Conservation (phyloP, 2,113 vertebrate genomes). For the Vireo altiloquus region DNA sequence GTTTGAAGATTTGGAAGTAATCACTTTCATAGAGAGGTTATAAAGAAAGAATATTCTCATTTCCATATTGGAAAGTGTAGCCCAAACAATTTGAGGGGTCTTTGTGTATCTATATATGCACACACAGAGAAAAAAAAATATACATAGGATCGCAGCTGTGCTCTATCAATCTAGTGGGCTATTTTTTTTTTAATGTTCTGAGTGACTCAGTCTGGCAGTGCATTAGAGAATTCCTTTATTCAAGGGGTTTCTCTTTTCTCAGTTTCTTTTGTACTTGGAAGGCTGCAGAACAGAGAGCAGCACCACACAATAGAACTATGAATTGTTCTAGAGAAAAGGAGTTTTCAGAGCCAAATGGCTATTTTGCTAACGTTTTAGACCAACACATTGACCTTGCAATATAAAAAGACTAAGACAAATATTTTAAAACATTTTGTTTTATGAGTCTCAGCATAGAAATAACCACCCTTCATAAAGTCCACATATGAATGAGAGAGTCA, state of each 20-base stretch:
- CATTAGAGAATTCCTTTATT: not conserved
- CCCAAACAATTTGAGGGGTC: not conserved
- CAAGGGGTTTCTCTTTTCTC: not conserved
- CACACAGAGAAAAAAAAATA: not conserved
- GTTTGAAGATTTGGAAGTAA: not conserved
- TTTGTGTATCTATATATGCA: not conserved
- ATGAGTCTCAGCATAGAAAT: not conserved
- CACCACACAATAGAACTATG: not conserved
- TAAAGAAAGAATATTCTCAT: not conserved
- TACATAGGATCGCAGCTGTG: not conserved
- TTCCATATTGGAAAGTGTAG: not conserved
- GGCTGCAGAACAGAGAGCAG: not conserved
- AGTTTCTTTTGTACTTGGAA: not conserved
- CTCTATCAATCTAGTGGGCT: not conserved
- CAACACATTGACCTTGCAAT: not conserved
- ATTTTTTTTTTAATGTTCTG: not conserved
- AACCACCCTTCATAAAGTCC: not conserved
- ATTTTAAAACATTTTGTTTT: not conserved
- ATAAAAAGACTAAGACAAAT: not conserved
- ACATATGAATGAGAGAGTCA: not conserved
- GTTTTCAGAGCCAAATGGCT: not conserved
- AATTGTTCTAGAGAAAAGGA: not conserved
- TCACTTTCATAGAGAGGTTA: not conserved
- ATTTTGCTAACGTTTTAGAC: not conserved
- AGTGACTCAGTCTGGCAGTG: not conserved